Conservation (phyloP, 2,113 vertebrate species). For the Sinosuthora webbiana region DNA sequence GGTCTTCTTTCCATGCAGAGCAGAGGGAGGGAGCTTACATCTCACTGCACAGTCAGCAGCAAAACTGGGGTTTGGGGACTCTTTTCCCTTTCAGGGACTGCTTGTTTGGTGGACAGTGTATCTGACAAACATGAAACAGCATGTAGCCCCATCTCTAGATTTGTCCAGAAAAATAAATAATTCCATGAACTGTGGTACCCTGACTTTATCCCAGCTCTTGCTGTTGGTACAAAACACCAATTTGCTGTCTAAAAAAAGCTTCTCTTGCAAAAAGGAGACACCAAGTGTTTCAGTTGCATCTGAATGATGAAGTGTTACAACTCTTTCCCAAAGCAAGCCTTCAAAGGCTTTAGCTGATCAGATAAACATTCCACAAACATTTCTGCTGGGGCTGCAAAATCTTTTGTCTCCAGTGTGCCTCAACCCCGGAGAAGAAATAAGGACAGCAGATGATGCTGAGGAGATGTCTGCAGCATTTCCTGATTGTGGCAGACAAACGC, state of each 20-base stretch:
- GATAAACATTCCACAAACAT: conserved; percentile 55
- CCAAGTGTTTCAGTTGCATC: not conserved
- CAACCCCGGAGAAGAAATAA: not conserved
- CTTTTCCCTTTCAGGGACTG: not conserved
- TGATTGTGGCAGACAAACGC: not conserved
- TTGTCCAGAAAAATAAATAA: not conserved
- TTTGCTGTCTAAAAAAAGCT: not conserved
- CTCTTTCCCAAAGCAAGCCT: conserved; percentile 46
- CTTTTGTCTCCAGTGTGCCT: not conserved
- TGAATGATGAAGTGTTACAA: conserved; percentile 60
- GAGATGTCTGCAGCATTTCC: conserved; percentile 57
- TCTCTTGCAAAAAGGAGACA: not conserved
- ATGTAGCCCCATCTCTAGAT: not conserved
- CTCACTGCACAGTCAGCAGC: not conserved
- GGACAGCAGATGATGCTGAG: conserved; percentile 49
- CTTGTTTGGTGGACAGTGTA: not conserved
- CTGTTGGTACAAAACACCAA: not conserved
- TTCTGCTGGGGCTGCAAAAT: conserved; percentile 60
- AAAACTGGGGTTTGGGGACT: not conserved
- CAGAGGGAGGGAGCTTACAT: not conserved
- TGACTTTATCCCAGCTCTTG: not conserved
- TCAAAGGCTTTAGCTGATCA: conserved; percentile 49
- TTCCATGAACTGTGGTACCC: not conserved
- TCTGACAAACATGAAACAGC: not conserved
- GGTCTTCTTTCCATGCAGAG: not conserved